Percentiles rank a stretch among this genome's conserved stretches.
Conservation (phyloP, 2,113 vertebrate genomes). For the Trochalopteron elliotii region DNA sequence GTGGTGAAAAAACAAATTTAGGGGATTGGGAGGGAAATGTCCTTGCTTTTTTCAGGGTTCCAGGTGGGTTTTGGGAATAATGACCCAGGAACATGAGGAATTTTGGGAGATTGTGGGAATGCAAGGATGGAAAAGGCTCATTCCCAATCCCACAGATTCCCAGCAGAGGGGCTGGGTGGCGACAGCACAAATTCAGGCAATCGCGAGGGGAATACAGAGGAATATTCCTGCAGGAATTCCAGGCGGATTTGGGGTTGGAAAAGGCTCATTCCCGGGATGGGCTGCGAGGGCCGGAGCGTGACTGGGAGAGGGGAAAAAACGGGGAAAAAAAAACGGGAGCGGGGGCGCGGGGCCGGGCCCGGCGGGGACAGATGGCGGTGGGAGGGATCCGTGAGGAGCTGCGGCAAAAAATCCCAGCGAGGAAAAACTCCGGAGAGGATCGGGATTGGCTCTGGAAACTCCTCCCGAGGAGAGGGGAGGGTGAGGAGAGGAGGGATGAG, state of each 20-base stretch:
- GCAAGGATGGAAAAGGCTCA: too few species aligned
- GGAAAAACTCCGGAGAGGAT: background rate
- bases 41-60: too few species aligned
- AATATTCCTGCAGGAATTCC: background rate
- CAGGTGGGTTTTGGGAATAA: too few species aligned
- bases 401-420: background rate
- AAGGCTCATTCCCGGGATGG: background rate
- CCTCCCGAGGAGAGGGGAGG: background rate
- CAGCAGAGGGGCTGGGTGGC: too few species aligned
- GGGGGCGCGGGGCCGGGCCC: background rate
- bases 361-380: constrained; percentile 44
- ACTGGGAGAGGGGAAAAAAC: background rate
- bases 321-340: background rate
- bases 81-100: too few species aligned
- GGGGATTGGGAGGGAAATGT: too few species aligned
- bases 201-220: too few species aligned
- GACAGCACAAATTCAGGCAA: too few species aligned
- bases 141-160: too few species aligned
- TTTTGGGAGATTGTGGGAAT: too few species aligned
- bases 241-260: background rate
- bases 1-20: too few species aligned
- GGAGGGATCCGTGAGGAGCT: constrained; percentile 21
- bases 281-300: background rate
- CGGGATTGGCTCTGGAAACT: background rate
- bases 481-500: background rate